These are phyloP conservation scores for Stigmatopora nigra DNA, from an alignment of 2,113 vertebrate genomes.

Conservation along the genomic window DNA sequence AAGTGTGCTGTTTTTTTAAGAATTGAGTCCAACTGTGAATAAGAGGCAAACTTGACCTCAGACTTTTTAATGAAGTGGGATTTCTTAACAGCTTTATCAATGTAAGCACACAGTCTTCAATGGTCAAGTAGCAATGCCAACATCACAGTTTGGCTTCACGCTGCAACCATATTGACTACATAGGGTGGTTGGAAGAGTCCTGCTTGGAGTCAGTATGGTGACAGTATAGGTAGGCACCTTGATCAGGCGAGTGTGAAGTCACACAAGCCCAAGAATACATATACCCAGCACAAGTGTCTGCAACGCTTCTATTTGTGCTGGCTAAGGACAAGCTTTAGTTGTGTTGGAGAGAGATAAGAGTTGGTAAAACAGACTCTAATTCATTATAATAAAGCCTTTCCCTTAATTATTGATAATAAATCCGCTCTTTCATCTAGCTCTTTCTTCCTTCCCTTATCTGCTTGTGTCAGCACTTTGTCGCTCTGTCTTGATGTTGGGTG, in stretches of 20 bases:
- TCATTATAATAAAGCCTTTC: slow-evolving; percentile 69
- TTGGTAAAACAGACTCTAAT: slow-evolving; percentile 61
- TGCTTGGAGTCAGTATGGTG: slow-evolving; percentile 55
- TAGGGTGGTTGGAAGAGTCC: slow-evolving; percentile 54
- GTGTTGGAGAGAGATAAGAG: slow-evolving; percentile 51
- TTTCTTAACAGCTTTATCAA: slow-evolving; percentile 1
- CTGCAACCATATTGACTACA: slow-evolving; percentile 61
- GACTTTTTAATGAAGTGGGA: neutral
- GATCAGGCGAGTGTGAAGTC: slow-evolving; percentile 56
- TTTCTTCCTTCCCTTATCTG: slow-evolving; percentile 62
- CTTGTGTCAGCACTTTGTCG: slow-evolving; percentile 64
- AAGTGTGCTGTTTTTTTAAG: neutral
- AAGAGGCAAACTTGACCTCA: neutral
- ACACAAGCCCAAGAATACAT: slow-evolving; percentile 26
- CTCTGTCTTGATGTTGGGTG: slow-evolving; percentile 56
- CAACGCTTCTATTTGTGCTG: slow-evolving; percentile 8
- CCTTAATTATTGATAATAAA: slow-evolving; percentile 73
- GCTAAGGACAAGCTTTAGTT: slow-evolving; percentile 27
- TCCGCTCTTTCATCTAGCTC: slow-evolving; percentile 66
- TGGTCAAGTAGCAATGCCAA: slow-evolving; percentile 25
- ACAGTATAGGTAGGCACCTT: slow-evolving; percentile 59
- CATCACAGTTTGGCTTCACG: slow-evolving; percentile 36
- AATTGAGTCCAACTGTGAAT: neutral
- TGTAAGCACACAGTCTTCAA: slow-evolving; percentile 14
- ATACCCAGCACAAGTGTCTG: slow-evolving; percentile 7